Percentiles rank a stretch among this genome's conserved stretches.
Evolutionary conservation across 2,888 invertebrate species (phyloP).

Genomic region (Yponomeuta cagnagella): DNA sequence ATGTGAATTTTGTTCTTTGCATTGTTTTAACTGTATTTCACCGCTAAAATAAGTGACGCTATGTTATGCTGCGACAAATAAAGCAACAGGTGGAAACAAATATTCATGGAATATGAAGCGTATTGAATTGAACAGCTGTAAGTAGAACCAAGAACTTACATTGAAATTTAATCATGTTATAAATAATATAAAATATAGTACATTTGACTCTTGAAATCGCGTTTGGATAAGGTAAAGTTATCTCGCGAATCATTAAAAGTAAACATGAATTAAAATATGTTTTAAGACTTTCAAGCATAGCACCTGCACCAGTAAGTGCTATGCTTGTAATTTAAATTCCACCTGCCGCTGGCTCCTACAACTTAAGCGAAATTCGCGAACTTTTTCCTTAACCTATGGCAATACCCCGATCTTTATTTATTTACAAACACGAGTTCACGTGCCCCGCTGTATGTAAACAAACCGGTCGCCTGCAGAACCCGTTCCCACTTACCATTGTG

Average conservation of each 20-base stretch:
- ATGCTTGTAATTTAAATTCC: background rate
- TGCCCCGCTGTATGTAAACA: conserved; percentile 70
- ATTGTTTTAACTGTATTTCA: background rate
- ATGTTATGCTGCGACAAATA: background rate
- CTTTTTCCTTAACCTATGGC: background rate
- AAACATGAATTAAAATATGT: too few species aligned
- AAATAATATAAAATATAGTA: too few species aligned
- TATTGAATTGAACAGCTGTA: background rate
- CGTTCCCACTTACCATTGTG: conserved; percentile 70
- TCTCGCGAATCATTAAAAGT: too few species aligned
- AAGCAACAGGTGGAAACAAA: background rate
- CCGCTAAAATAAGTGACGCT: background rate
- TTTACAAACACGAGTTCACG: conserved; percentile 53
- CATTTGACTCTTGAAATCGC: too few species aligned
- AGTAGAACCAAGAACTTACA: background rate
- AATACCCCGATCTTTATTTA: conserved; percentile 25
- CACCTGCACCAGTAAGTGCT: too few species aligned
- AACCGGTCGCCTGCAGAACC: conserved; percentile 48
- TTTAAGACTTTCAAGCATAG: too few species aligned
- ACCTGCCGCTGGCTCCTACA: background rate
- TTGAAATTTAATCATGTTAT: background rate
- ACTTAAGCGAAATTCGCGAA: background rate
- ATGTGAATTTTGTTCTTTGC: background rate
- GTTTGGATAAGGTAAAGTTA: too few species aligned
- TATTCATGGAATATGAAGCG: background rate